A percentile compares a stretch with the other conserved stretches of the same genome.
These are phyloP conservation scores for Drosophila lowei DNA, from an alignment of 1,140 invertebrate species.

Conservation along the genomic window DNA sequence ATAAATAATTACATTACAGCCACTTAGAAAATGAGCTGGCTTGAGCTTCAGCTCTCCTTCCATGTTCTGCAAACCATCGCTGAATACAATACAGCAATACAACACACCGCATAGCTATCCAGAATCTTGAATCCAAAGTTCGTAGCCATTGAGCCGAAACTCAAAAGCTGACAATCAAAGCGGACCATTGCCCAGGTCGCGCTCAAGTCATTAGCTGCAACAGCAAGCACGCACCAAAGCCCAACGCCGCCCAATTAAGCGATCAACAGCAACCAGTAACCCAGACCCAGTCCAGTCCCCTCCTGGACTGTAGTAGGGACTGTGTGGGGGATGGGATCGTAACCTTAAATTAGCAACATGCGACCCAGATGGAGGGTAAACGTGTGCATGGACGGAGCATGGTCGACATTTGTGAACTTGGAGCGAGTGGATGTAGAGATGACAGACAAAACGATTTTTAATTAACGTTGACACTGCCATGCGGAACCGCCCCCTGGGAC, in stretches of 20 bases:
- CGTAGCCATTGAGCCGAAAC: conserved; percentile 44
- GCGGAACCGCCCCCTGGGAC: conserved; percentile 34
- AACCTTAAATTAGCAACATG: conserved; percentile 72
- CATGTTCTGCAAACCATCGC: no score
- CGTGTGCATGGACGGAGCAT: neutral
- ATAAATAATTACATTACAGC: conserved; percentile 41
- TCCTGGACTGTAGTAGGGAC: no score
- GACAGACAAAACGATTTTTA: conserved; percentile 78
- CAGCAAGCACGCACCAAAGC: conserved; percentile 57
- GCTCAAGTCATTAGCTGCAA: conserved; percentile 49
- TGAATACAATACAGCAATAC: no score
- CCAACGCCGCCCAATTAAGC: conserved; percentile 41
- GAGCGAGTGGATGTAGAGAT: conserved; percentile 28
- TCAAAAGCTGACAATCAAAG: conserved; percentile 36
- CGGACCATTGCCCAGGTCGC: neutral
- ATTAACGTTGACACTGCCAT: conserved; percentile 66
- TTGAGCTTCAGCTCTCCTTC: no score
- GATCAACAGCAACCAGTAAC: neutral
- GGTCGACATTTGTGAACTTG: conserved; percentile 73
- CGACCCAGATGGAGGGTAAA: conserved; percentile 15
- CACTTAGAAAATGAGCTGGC: neutral
- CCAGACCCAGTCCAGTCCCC: neutral
- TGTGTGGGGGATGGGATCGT: neutral
- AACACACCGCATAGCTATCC: neutral
- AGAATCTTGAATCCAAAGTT: conserved; percentile 35